Percentiles rank a stretch among this genome's conserved stretches.
Evolutionary conservation across 2,113 vertebrate genomes (phyloP).

Genomic region (Hippocampus zosterae): DNA sequence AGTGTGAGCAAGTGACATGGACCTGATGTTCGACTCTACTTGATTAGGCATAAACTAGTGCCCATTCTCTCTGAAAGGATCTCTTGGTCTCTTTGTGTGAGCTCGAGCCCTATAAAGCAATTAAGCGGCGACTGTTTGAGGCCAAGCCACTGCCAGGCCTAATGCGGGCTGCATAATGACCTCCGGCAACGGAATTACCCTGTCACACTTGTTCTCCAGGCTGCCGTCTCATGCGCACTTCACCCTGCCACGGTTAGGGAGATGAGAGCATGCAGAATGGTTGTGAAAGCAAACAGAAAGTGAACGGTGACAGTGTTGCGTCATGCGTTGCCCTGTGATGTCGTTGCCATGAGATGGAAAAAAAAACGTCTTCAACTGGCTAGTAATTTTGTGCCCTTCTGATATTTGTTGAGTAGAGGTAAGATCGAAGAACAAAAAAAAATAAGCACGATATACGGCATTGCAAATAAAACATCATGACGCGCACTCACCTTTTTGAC

Average conservation of each 20-base stretch:
- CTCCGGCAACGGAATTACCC: slow-evolving; percentile 53
- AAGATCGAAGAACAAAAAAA: neutral
- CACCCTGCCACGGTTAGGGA: slow-evolving; percentile 27
- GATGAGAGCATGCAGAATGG: slow-evolving; percentile 31
- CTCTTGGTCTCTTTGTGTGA: slow-evolving; percentile 20
- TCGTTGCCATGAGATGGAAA: slow-evolving; percentile 20
- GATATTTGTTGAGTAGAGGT: neutral
- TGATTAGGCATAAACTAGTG: slow-evolving; percentile 52
- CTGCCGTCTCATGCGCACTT: slow-evolving; percentile 30
- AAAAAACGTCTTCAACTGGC: neutral
- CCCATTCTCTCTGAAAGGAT: slow-evolving; percentile 36
- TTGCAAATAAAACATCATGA: neutral
- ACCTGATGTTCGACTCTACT: slow-evolving; percentile 26
- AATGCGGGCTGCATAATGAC: slow-evolving; percentile 46
- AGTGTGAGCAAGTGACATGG: slow-evolving; percentile 8
- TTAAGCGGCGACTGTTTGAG: slow-evolving; percentile 18
- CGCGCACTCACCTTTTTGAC: neutral
- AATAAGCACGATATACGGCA: neutral
- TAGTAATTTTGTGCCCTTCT: neutral
- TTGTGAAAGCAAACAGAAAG: slow-evolving; percentile 51
- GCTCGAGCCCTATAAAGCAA: slow-evolving; percentile 26
- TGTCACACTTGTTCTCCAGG: slow-evolving; percentile 32
- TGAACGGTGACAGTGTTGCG: slow-evolving; percentile 16
- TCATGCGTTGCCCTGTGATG: slow-evolving; percentile 6
- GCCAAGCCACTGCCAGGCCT: slow-evolving; percentile 33